Evolutionary conservation across 2,797 vertebrate genomes (phyloP).

Genomic region (Trematomus bernacchii): DNA sequence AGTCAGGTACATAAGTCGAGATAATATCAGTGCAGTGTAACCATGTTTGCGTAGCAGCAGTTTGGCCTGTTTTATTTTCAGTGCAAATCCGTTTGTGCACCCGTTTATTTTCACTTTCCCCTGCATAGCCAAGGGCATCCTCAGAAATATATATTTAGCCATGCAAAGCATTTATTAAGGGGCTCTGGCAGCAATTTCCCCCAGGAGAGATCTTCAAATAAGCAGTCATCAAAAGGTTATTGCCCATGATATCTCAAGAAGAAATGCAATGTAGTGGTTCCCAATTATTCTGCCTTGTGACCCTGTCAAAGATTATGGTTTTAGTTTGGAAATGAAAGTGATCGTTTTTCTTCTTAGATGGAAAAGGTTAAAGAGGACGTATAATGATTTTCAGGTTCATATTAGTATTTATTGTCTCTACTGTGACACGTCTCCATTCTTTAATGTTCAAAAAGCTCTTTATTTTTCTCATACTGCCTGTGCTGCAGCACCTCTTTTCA

Average conservation of each 20-base stretch:
- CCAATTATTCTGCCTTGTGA: not conserved
- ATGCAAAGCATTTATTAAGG: conserved; percentile 2
- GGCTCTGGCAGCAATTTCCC: conserved; percentile 17
- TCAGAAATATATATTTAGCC: conserved; percentile 28
- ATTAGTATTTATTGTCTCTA: too few species aligned
- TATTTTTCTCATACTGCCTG: too few species aligned
- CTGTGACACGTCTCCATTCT: too few species aligned
- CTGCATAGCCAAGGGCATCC: conserved; percentile 2
- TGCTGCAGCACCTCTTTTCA: too few species aligned
- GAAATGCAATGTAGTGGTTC: not conserved
- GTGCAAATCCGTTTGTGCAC: not conserved
- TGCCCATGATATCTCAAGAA: not conserved
- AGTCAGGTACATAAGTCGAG: conserved; percentile 18
- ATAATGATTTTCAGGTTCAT: too few species aligned
- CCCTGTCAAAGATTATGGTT: not conserved
- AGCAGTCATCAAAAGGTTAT: conserved; percentile 5
- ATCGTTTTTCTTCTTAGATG: not conserved
- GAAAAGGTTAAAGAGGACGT: not conserved
- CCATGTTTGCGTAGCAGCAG: conserved; percentile 22
- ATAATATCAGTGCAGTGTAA: conserved; percentile 38
- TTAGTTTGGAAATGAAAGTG: not conserved
- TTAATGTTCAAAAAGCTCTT: too few species aligned
- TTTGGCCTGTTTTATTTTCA: conserved; percentile 6
- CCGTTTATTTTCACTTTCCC: conserved; percentile 35
- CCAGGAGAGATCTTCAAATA: not conserved